These are phyloP conservation scores for Globodera ellingtonae DNA, from an alignment of 1,140 invertebrate genomes.

Conservation along the genomic window DNA sequence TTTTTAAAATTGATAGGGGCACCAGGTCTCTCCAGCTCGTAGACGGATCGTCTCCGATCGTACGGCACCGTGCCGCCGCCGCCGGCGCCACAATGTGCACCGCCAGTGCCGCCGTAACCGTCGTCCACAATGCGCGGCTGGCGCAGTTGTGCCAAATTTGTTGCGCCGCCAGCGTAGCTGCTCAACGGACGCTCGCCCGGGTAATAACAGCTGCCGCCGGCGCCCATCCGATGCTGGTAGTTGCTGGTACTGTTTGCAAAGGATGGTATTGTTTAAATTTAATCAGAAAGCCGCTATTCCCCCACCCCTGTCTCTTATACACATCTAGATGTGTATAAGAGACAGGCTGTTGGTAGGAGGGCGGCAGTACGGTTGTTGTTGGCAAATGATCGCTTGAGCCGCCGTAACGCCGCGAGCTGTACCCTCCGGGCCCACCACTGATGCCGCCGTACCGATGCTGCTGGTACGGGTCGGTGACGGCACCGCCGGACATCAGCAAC, in stretches of 20 bases:
- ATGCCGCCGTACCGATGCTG: not conserved
- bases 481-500: not conserved
- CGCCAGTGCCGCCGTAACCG: not conserved
- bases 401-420: not conserved
- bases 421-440: not conserved
- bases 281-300: not conserved
- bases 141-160: constrained; percentile 7
- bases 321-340: too few species aligned
- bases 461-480: not conserved
- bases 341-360: constrained; percentile 14
- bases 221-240: constrained; percentile 24
- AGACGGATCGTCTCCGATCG: constrained; percentile 3
- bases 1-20: not conserved
- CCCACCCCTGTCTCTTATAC: too few species aligned
- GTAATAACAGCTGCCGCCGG: constrained; percentile 35
- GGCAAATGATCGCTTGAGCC: not conserved
- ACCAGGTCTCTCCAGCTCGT: not conserved
- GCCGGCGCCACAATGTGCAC: not conserved
- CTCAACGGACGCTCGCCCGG: constrained; percentile 41
- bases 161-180: constrained; percentile 10
- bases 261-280: not conserved
- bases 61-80: constrained; percentile 7
- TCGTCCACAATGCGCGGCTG: constrained; percentile 19
- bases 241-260: not conserved
- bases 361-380: constrained; percentile 4